A percentile compares a stretch with the other conserved stretches of the same genome.
phyloP scores from a whole-genome alignment of 2,797 vertebrate species.

The Hyperoplus lanceolatus region DNA sequence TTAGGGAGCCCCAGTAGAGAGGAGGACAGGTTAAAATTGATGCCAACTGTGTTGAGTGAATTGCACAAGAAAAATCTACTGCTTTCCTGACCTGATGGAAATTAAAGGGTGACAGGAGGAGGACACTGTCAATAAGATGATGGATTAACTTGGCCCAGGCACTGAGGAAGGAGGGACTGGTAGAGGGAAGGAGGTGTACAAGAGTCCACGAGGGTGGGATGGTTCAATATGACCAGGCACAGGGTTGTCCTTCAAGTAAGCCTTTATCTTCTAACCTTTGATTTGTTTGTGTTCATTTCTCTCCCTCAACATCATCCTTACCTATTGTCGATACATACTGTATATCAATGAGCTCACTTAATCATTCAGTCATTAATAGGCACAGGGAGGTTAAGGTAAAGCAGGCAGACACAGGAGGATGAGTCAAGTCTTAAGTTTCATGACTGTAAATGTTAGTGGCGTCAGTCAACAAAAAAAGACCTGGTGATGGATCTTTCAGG shows the following conservation, averaged over 20 bases:
- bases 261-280: conserved; percentile 28
- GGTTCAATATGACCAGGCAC: conserved; percentile 61
- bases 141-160: conserved; percentile 53
- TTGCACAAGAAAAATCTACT: conserved; percentile 19
- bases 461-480: conserved; percentile 12
- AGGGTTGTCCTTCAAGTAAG: conserved; percentile 43
- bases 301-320: conserved; percentile 8
- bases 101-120: conserved; percentile 39
- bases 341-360: conserved; percentile 20
- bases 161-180: conserved; percentile 57
- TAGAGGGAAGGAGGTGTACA: neutral
- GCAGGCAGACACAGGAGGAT: conserved; percentile 39
- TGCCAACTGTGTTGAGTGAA: neutral
- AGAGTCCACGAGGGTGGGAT: neutral
- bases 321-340: conserved; percentile 2
- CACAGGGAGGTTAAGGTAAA: conserved; percentile 74
- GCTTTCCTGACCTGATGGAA: conserved; percentile 28
- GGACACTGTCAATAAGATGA: conserved; percentile 39
- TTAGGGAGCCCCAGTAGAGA: neutral
- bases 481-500: neutral
- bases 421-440: conserved; percentile 42
- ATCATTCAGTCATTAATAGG: conserved; percentile 57
- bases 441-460: conserved; percentile 28
- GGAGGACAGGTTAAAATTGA: conserved; percentile 9
- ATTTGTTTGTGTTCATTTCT: conserved; percentile 13